A percentile compares a stretch with the other conserved stretches of the same genome.
These are phyloP conservation scores for Stenoptilia bipunctidactyla DNA, from an alignment of 2,888 invertebrate species.

Conservation along the genomic window DNA sequence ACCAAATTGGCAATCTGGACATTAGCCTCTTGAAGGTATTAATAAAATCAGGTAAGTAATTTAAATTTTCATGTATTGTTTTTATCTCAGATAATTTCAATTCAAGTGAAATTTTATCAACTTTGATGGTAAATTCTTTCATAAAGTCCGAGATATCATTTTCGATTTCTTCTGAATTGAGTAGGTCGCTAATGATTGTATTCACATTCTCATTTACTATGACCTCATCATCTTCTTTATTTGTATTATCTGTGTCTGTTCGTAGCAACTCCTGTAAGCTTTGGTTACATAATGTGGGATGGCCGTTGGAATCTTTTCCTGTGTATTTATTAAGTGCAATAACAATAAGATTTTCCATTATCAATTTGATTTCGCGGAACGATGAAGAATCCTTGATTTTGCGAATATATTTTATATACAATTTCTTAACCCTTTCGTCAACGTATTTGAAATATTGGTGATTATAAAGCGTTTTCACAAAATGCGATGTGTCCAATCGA, in stretches of 20 bases:
- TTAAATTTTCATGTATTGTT: conserved; percentile 9
- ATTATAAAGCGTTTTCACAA: no score
- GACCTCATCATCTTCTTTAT: conserved; percentile 9
- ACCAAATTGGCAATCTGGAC: no score
- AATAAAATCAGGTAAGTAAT: conserved; percentile 11
- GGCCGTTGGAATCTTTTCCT: conserved; percentile 9
- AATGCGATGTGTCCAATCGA: no score
- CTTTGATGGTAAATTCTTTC: conserved; percentile 11
- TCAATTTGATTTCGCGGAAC: conserved; percentile 8
- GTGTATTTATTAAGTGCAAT: conserved; percentile 4
- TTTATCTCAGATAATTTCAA: conserved; percentile 9
- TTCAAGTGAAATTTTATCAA: conserved; percentile 2
- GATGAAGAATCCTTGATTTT: conserved; percentile 1
- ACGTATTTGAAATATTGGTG: no score
- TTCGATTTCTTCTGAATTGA: conserved; percentile 11
- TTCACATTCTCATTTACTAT: conserved; percentile 9
- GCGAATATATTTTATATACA: no score
- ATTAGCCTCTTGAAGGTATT: conserved; percentile 7
- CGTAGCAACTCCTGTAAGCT: no score
- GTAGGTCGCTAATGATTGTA: conserved; percentile 10
- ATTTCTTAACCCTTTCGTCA: no score
- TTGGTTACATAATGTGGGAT: conserved; percentile 7
- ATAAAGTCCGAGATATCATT: conserved; percentile 10
- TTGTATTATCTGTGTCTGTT: no score
- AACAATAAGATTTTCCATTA: conserved; percentile 10